phyloP scores from a whole-genome alignment of 2,888 invertebrate species.

The Lycophotia porphyrea region DNA sequence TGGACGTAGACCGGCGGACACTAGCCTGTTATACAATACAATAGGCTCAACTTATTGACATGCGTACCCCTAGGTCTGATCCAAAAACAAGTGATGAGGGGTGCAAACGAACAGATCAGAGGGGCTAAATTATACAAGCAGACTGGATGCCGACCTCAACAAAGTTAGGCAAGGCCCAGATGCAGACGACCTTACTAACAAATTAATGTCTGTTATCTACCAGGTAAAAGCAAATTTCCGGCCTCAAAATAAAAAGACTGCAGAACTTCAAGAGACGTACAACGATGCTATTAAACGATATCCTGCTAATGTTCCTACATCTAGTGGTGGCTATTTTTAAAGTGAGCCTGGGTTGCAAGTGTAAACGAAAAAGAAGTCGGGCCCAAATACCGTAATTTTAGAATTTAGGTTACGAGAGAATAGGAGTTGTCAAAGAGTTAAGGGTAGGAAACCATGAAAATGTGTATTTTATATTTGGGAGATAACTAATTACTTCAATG shows the following conservation, averaged over 20 bases:
- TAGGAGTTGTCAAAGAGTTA: neutral
- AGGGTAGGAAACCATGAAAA: slow-evolving; percentile 25
- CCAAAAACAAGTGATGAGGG: neutral
- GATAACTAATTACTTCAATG: neutral
- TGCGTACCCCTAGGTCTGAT: neutral
- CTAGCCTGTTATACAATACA: too few species aligned
- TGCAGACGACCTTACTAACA: neutral
- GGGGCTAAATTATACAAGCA: neutral
- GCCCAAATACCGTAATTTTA: too few species aligned
- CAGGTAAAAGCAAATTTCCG: neutral
- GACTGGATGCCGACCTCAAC: neutral
- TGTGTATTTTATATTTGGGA: neutral
- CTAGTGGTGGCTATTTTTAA: slow-evolving; percentile 75
- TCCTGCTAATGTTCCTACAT: slow-evolving; percentile 78
- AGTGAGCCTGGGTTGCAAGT: slow-evolving; percentile 64
- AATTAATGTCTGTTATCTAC: neutral
- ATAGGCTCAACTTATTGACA: neutral
- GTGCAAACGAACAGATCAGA: neutral
- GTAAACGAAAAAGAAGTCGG: neutral
- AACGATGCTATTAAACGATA: slow-evolving; percentile 74
- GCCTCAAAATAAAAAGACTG: neutral
- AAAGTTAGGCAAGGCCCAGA: neutral
- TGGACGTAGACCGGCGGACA: too few species aligned
- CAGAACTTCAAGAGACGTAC: neutral
- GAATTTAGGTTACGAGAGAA: slow-evolving; percentile 25